phyloP scores from a whole-genome alignment of 2,113 vertebrate species.

The Rhynchomys soricoides region DNA sequence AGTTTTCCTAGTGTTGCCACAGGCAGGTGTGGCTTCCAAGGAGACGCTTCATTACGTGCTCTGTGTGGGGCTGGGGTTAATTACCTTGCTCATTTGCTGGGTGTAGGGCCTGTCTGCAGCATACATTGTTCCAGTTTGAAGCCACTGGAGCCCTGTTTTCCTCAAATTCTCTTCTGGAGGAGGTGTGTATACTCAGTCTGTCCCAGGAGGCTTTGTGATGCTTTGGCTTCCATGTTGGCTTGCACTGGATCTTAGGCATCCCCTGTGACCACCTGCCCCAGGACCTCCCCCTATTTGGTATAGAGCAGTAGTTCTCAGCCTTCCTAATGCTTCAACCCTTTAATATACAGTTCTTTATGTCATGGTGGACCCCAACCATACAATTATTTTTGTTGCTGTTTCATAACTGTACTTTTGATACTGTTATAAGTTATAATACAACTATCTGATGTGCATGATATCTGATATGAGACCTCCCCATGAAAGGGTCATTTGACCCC shows the following conservation, averaged over 20 bases:
- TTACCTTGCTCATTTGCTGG: not conserved
- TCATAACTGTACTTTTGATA: not conserved
- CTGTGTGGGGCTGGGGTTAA: not conserved
- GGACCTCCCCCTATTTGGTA: not conserved
- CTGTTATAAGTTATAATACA: not conserved
- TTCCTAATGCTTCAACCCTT: not conserved
- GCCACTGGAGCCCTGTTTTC: not conserved
- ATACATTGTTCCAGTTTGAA: not conserved
- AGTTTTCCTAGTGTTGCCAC: not conserved
- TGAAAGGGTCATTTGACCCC: not conserved
- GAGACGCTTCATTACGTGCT: not conserved
- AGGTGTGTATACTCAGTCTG: too few species aligned
- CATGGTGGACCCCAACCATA: not conserved
- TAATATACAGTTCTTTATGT: not conserved
- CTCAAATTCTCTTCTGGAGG: not conserved
- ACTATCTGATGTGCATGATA: not conserved
- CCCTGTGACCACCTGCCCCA: rapidly evolving
- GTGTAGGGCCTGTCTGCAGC: not conserved
- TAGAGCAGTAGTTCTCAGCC: not conserved
- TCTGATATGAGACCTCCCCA: not conserved
- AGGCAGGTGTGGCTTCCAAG: not conserved
- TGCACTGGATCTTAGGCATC: not conserved
- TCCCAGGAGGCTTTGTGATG: not conserved
- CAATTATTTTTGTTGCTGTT: not conserved
- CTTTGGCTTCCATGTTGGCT: not conserved